Evolutionary conservation across 2,888 invertebrate genomes (phyloP).

Genomic region (Drosophila nr. medialis): DNA sequence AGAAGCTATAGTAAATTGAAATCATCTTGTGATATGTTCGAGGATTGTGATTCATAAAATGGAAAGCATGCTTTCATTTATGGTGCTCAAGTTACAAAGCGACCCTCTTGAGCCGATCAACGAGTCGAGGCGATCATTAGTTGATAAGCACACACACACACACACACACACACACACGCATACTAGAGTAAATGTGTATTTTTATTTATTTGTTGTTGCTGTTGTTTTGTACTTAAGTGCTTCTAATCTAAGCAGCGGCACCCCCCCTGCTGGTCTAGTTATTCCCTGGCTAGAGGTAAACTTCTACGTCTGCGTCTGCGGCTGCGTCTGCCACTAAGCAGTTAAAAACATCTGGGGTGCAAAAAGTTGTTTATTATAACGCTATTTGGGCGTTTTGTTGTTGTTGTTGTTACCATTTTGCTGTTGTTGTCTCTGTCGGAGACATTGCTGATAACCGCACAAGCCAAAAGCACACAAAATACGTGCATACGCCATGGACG

Average conservation of each 20-base stretch:
- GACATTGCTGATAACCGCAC: slow-evolving; percentile 41
- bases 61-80: background rate
- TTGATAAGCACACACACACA: slow-evolving; percentile 10
- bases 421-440: slow-evolving; percentile 21
- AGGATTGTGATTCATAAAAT: slow-evolving; percentile 11
- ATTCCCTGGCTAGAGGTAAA: slow-evolving; percentile 15
- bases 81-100: slow-evolving; percentile 58
- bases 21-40: background rate
- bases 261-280: slow-evolving; percentile 19
- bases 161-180: background rate
- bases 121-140: slow-evolving; percentile 29
- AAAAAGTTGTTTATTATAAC: slow-evolving; percentile 66
- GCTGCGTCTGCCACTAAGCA: slow-evolving; percentile 14
- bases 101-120: slow-evolving; percentile 55
- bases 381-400: slow-evolving; percentile 41
- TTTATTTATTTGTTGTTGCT: slow-evolving; percentile 12
- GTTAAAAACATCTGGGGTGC: slow-evolving; percentile 50
- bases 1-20: background rate
- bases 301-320: slow-evolving; percentile 5
- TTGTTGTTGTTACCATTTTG: slow-evolving; percentile 20
- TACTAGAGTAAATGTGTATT: slow-evolving; percentile 15
- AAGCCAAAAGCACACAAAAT: slow-evolving; percentile 49
- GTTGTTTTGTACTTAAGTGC: slow-evolving; percentile 48
- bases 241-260: slow-evolving; percentile 44
- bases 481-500: slow-evolving; percentile 12